A percentile compares a stretch with the other conserved stretches of the same genome.
These are phyloP conservation scores for Hartigia nigra DNA, from an alignment of 2,888 invertebrate genomes.

Conservation along the genomic window DNA sequence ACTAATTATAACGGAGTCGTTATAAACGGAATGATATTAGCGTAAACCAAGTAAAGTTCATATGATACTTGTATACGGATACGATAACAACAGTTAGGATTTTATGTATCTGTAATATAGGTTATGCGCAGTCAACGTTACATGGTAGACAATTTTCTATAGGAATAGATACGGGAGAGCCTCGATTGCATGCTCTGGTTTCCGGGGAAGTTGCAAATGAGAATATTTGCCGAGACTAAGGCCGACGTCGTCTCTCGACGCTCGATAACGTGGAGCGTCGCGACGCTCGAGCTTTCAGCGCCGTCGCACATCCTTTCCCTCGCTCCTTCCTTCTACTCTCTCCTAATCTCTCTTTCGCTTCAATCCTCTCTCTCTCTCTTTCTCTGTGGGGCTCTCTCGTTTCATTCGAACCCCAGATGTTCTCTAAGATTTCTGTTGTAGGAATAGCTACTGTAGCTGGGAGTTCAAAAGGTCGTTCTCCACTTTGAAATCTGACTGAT, in stretches of 20 bases:
- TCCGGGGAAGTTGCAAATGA: constrained; percentile 38
- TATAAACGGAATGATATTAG: background rate
- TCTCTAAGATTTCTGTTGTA: background rate
- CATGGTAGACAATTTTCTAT: background rate
- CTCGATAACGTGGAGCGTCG: constrained; percentile 53
- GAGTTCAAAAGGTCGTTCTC: background rate
- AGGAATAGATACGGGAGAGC: background rate
- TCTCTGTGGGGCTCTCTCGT: background rate
- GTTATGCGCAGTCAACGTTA: background rate
- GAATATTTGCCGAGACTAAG: constrained; percentile 47
- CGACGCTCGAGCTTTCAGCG: constrained; percentile 38
- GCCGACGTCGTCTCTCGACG: constrained; percentile 45
- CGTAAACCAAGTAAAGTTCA: background rate
- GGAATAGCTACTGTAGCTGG: background rate
- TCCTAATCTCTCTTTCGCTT: background rate
- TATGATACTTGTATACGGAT: too few species aligned
- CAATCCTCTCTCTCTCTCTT: background rate
- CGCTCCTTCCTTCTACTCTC: background rate
- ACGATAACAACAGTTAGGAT: background rate
- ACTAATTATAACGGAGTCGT: background rate
- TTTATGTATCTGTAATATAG: background rate
- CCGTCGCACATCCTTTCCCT: constrained; percentile 42
- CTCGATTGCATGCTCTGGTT: background rate
- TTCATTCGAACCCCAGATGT: background rate
- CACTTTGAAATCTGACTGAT: background rate